Conservation (phyloP, 2,113 vertebrate genomes). For the Speoplatyrhinus poulsoni region DNA sequence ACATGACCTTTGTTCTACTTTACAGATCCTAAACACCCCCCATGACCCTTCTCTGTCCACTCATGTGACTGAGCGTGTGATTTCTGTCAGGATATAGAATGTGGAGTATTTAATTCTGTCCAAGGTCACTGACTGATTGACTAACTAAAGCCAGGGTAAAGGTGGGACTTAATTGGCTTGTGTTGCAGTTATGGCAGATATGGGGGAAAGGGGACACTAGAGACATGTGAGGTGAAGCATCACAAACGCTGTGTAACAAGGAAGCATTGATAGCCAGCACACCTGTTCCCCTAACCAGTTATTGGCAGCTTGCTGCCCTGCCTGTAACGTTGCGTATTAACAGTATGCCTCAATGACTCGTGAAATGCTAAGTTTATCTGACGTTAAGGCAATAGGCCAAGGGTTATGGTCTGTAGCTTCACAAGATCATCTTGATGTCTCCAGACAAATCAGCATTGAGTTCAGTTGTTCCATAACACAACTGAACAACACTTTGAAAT, state of each 20-base stretch:
- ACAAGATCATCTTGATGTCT: no score
- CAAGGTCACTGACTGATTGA: slow-evolving; percentile 30
- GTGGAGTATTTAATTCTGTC: slow-evolving; percentile 7
- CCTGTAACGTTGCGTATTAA: neutral
- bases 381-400: neutral
- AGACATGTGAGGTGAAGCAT: neutral
- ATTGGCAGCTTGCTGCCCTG: slow-evolving; percentile 11
- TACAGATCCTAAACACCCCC: slow-evolving; percentile 32
- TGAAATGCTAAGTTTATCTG: neutral
- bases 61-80: slow-evolving; percentile 42
- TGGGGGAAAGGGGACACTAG: neutral
- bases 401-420: neutral
- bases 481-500: no score
- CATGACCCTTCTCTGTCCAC: slow-evolving; percentile 20
- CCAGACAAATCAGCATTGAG: no score
- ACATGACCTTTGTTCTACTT: slow-evolving; percentile 67
- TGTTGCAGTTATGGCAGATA: no score
- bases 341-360: neutral
- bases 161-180: neutral
- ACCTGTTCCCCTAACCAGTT: neutral
- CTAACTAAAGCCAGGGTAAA: neutral
- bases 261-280: neutral
- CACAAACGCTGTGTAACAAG: neutral
- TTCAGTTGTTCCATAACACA: no score
- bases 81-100: no score